Base-by-base conservation (phyloP, 2,113 vertebrate species). In the Anseranas semipalmata region DNA sequence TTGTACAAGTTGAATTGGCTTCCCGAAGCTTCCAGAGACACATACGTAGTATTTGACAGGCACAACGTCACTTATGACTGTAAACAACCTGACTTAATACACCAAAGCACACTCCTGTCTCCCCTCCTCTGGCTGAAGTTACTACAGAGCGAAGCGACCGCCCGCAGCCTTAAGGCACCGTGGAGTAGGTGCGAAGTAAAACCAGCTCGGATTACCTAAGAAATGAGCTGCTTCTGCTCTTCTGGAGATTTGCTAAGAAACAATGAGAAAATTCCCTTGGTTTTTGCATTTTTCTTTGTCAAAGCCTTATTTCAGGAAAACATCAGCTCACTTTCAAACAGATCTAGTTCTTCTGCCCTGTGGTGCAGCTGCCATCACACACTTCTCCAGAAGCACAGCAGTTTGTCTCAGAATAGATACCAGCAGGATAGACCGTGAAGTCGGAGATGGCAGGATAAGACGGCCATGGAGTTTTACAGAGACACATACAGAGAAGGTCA, bases 11-110 rank as follows among this genome's bases (percentile, higher is more conserved):
- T 8, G 10, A 79, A 71, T 4, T 79, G 58, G n/a, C 33, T 88
- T 90, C 58, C 73, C 94, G 96, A 95, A 93, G 16, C 62, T 95
- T 96, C 96, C 72, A 37, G 76, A 92, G 83, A 74, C 30, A 41
- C 30, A 25, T 59, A 17, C 16, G 53, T 30, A 72, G 56, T 48
- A 41, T 53, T 65, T 89, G 88, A 88, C 15, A 82, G 66, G 91
- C 1, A 25, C 90, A 91, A 58, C 20, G 65, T 87, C 83, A 84
- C 20, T 41, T 1, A 6, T 80, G 88, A 56, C 72, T 90, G 76
- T 60, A 79, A 95, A 76, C 73, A 94, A 85, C 62, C 86, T 78
- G 70, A 94, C 59, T 85, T 86, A 93, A 72, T 12, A 33, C 46
- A 52, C 45, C 46, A 60, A 77, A 52, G 60, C 12, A 33, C 3